Conservation (phyloP, 2,888 invertebrate species). For the Melipona bicolor region DNA sequence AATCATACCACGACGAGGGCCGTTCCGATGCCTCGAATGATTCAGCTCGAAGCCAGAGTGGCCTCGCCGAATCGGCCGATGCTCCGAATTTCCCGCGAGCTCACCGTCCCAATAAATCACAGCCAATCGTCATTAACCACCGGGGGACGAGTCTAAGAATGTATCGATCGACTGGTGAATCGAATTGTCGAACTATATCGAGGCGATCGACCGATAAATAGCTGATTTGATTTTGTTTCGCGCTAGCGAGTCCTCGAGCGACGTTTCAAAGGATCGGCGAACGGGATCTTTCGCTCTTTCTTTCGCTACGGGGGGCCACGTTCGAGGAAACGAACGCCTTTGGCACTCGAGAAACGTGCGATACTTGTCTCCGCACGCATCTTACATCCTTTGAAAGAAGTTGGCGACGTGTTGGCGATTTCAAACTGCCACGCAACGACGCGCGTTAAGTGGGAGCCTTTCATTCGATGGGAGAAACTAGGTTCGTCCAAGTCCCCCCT, state of each 20-base stretch:
- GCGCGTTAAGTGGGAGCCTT: slow-evolving; percentile 19
- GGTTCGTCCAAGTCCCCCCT: slow-evolving; percentile 4
- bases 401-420: slow-evolving; percentile 18
- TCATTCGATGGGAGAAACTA: slow-evolving; percentile 19
- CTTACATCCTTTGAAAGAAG: slow-evolving; percentile 19
- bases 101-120: neutral
- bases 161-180: neutral
- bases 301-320: neutral
- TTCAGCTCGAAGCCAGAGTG: neutral
- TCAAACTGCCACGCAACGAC: slow-evolving; percentile 4
- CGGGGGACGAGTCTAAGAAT: neutral
- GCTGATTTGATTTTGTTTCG: neutral
- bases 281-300: neutral
- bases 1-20: neutral
- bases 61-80: neutral
- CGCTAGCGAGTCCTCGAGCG: neutral
- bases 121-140: neutral
- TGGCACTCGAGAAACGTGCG: neutral
- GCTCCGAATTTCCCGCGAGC: neutral
- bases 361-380: neutral
- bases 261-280: neutral
- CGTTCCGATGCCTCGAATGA: neutral
- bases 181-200: neutral
- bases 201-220: neutral
- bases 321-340: neutral